Percentiles rank a stretch among this genome's conserved stretches.
Conservation (phyloP, 2,113 vertebrate species). For the Sceloporus tristichus region DNA sequence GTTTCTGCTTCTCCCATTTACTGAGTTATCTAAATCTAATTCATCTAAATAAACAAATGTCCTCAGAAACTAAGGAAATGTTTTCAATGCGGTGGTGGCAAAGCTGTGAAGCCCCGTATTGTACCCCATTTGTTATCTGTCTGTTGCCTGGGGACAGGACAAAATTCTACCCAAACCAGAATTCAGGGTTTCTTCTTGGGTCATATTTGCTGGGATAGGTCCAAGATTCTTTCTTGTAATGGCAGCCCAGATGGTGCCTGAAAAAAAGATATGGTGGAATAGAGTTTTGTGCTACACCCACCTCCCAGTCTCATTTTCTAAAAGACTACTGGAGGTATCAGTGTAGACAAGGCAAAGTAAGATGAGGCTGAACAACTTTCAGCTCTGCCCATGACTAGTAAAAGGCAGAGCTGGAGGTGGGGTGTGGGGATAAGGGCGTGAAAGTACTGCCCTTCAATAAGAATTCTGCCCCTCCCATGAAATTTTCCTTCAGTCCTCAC, state of each 20-base stretch:
- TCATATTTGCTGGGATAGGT: not conserved
- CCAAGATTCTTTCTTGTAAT: not conserved
- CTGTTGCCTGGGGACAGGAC: not conserved
- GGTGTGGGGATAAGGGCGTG: too few relatives aligned
- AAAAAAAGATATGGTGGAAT: not conserved
- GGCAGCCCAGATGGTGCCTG: not conserved
- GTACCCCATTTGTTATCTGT: not conserved
- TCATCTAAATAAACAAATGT: not conserved
- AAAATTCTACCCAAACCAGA: not conserved
- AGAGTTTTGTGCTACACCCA: too few relatives aligned
- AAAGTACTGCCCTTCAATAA: too few relatives aligned
- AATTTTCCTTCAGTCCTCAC: too few relatives aligned
- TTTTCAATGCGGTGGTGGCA: not conserved
- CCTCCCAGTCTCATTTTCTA: too few relatives aligned
- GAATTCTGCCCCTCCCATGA: too few relatives aligned
- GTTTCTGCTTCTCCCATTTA: not conserved
- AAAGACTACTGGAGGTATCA: too few relatives aligned
- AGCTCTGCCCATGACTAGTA: too few relatives aligned
- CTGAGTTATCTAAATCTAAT: not conserved
- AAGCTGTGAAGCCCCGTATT: not conserved
- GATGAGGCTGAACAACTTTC: too few relatives aligned
- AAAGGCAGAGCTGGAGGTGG: too few relatives aligned
- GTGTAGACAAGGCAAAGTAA: too few relatives aligned
- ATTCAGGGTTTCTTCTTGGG: not conserved
- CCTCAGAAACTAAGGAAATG: not conserved